A percentile compares a stretch with the other conserved stretches of the same genome.
Evolutionary conservation across 2,113 vertebrate species (phyloP).

Genomic region (Channa maculata): DNA sequence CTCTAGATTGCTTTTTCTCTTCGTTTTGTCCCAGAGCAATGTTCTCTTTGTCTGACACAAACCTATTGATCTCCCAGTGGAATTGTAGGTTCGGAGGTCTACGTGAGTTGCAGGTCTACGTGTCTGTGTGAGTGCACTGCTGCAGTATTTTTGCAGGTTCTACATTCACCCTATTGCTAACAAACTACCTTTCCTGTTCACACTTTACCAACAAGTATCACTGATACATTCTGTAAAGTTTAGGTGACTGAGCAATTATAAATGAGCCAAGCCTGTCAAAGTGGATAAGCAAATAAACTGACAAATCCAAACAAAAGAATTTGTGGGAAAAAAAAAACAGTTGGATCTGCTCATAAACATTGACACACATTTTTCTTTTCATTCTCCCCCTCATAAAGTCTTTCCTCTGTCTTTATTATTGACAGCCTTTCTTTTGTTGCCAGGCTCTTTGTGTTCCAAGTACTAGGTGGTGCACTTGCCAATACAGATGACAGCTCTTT

Average conservation of each 20-base stretch:
- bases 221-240: not conserved
- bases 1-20: conserved; percentile 51
- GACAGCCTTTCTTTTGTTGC: conserved; percentile 57
- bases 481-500: conserved; percentile 65
- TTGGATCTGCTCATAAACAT: conserved; percentile 22
- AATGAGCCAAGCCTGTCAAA: conserved; percentile 4
- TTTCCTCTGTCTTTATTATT: conserved; percentile 40
- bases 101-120: conserved; percentile 17
- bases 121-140: conserved; percentile 36
- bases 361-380: conserved; percentile 17
- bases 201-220: not conserved
- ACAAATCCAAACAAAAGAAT: not conserved
- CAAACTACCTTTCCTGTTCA: not conserved
- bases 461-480: conserved; percentile 21
- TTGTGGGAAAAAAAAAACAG: not conserved
- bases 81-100: conserved; percentile 52
- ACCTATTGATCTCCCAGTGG: conserved; percentile 61
- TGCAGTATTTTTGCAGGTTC: conserved; percentile 24
- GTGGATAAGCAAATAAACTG: not conserved
- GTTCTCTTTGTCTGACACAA: conserved; percentile 66
- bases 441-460: conserved; percentile 43
- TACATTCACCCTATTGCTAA: not conserved
- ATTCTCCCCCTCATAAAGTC: conserved; percentile 19
- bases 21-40: conserved; percentile 49
- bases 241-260: not conserved